Evolutionary conservation across 2,113 vertebrate genomes (phyloP), one percentile per base, ranked within the genome.

Genomic region (Addax nasomaculatus): DNA sequence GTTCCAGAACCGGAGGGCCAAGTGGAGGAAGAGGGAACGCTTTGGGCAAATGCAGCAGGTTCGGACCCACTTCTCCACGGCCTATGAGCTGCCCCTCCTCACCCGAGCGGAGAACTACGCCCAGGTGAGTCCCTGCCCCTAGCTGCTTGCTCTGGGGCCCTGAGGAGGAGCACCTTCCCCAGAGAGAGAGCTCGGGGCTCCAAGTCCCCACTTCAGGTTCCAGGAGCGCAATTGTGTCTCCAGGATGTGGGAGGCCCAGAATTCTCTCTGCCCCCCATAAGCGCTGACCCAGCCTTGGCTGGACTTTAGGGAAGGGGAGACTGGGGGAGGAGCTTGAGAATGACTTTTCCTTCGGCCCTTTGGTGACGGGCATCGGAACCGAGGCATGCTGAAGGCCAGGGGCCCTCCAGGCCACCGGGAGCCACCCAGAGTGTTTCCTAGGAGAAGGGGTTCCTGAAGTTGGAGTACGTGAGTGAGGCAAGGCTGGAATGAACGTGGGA

Each of bases 31-130:
- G 98, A 98, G 99, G 96, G 99, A 99, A 93, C 99, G 99, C 30
- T 99, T 99, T 0, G 99, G 99, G 19, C 99, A 99, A 98, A 99
- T 99, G 99, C 99, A 99, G 98, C 99, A 99, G 98, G 99, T 99
- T 96, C 99, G 99, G 45, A 99, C 99, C 10, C 99, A 99, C 98
- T 99, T 99, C 99, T 99, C 99, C 92, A 99, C 99, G 0, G 99
- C 99, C 88, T 99, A 99, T 0, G 99, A 99, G 98, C 98, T 99
- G 97, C 99, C 99, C 15, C 99, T 99, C 57, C 99, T 99, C 96
- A 99, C 99, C 29, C 99, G 99, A 29, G 99, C 99, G 0, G 99
- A 99, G 98, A 99, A 99, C 98, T 99, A 99, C 0, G 99, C 99
- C 97, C 99, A 99, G 99, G 99, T 99, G 88, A 98, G 98, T 3